Evolutionary conservation across 2,888 invertebrate species (phyloP).

Genomic region (Adineta ricciae): DNA sequence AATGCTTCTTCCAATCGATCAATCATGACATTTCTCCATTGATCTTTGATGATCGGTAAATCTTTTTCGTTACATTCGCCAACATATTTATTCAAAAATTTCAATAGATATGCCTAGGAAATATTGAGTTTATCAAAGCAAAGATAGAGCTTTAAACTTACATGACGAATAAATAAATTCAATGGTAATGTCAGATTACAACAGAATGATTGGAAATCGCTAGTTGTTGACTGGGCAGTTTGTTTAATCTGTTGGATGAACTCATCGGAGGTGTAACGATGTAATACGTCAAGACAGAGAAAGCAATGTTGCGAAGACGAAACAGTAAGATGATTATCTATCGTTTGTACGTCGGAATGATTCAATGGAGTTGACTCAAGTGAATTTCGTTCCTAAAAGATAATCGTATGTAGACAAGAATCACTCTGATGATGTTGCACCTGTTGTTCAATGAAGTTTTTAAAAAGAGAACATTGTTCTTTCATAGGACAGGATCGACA

Average conservation of each 20-base stretch:
- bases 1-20: background rate
- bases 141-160: background rate
- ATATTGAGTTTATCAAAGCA: background rate
- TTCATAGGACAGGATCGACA: background rate
- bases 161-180: slow-evolving; percentile 1
- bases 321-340: background rate
- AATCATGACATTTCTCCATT: slow-evolving; percentile 3
- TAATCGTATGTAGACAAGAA: no score
- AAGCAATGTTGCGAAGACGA: background rate
- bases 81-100: background rate
- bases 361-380: background rate
- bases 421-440: background rate
- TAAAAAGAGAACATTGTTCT: background rate
- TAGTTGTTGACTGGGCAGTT: background rate
- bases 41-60: background rate
- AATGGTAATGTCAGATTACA: background rate
- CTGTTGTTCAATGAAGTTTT: background rate
- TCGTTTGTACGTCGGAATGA: background rate
- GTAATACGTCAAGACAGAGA: background rate
- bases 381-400: background rate
- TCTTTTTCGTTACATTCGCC: background rate
- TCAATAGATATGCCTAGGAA: slow-evolving; percentile 8
- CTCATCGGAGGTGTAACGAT: background rate
- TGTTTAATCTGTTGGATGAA: slow-evolving; percentile 8
- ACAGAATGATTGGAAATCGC: background rate